These are phyloP conservation scores for Lutra lutra DNA, from an alignment of 2,797 vertebrate species.

Conservation along the genomic window DNA sequence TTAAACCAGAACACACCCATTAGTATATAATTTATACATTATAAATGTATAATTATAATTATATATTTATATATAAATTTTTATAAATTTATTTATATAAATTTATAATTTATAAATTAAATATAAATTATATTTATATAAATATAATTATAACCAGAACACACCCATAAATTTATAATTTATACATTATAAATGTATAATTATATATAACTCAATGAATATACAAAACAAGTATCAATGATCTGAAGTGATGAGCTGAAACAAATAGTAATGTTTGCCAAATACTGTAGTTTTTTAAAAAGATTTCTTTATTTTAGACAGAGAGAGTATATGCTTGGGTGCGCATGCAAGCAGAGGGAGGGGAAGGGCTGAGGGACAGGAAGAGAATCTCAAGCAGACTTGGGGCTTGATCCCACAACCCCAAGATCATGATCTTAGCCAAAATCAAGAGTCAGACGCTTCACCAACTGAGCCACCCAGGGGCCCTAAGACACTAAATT, in stretches of 20 bases:
- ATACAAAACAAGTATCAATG: conserved; percentile 24
- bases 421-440: background rate
- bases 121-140: too few relatives aligned
- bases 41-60: background rate
- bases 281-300: background rate
- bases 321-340: background rate
- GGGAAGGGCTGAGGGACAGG: background rate
- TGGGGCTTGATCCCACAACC: background rate
- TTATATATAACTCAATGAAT: conserved; percentile 35
- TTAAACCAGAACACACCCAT: conserved; percentile 32
- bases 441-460: background rate
- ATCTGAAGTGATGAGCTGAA: conserved; percentile 11
- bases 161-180: too few relatives aligned
- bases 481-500: background rate
- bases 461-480: background rate
- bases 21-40: background rate
- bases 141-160: too few relatives aligned
- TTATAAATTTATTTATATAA: too few relatives aligned
- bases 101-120: too few relatives aligned
- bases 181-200: background rate
- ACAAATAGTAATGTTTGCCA: conserved; percentile 22
- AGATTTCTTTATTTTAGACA: background rate
- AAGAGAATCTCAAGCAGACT: background rate
- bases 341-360: background rate
- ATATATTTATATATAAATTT: too few relatives aligned